Base-by-base conservation (phyloP, 2,888 invertebrate genomes). In the Cephus nigrinus region DNA sequence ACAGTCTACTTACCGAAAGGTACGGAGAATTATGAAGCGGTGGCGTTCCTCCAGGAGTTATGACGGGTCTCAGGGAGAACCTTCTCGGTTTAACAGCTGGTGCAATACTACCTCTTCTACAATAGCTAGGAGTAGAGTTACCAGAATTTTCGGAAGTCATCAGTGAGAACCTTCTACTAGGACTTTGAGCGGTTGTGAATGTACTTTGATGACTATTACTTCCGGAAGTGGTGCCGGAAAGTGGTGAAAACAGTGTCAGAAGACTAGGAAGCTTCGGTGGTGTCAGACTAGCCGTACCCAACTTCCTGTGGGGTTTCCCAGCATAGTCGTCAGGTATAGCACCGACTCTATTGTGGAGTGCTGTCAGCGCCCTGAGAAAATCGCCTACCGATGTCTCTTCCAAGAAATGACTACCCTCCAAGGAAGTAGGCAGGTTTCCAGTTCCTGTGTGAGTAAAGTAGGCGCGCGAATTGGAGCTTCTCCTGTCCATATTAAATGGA, bases 341-440 rank as follows among this genome's bases (percentile, higher is more conserved):
- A 36, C 89, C 92, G 0, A 93, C 92, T 75, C 92, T 91, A 0
- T 93, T 92, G 82, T 94, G 94, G 36, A 97, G 92, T n/a, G 95
- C 94, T 74, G 96, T 95, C 74, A 97, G 91, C 0, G 96, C 96
- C 78, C 96, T 93, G 35, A 97, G 93, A 76, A 97, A 93, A 91
- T 97, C 97, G 1, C 96, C 97, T 23, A 97, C 93, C 33, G 96
- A 96, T 0, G 97, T 97, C 85, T 96, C 95, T 90, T 97, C 97
- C 77, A 97, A 92, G 15, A 96, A 93, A 86, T 94, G 93, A 30
- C 93, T 93, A 11, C 94, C 93, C 84, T 94, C 93, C 23, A 85
- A 80, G 4, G 85, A 84, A 73, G 81, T 77, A 3, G 55, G 84
- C 74, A 79, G 79, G 69, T 11, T 83, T 78, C 74, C 82, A 1